phyloP scores from a whole-genome alignment of 2,797 vertebrate genomes.

The Siniperca undulata region DNA sequence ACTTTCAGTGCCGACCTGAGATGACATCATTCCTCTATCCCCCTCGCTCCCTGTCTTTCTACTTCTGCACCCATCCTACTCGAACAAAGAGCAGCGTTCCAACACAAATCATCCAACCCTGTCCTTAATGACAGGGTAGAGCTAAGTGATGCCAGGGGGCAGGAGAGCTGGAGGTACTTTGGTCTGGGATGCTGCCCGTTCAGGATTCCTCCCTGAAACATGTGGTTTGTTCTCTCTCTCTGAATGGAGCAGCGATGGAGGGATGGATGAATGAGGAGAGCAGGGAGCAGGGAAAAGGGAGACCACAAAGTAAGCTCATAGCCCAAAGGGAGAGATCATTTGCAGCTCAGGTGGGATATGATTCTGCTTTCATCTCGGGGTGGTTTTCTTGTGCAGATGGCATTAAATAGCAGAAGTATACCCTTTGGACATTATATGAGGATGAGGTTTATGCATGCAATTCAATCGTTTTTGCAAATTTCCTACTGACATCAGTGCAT shows the following conservation, averaged over 20 bases:
- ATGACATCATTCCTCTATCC: slow-evolving; percentile 82
- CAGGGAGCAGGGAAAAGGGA: slow-evolving; percentile 57
- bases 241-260: slow-evolving; percentile 65
- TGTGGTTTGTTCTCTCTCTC: slow-evolving; percentile 78
- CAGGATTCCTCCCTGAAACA: slow-evolving; percentile 82
- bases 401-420: slow-evolving; percentile 61
- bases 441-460: slow-evolving; percentile 72
- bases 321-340: slow-evolving; percentile 74
- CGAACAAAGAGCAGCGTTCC: slow-evolving; percentile 73
- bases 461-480: slow-evolving; percentile 75
- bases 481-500: slow-evolving; percentile 79
- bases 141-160: slow-evolving; percentile 79
- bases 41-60: slow-evolving; percentile 21
- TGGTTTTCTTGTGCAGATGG: slow-evolving; percentile 62
- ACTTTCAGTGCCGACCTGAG: slow-evolving; percentile 77
- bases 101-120: slow-evolving; percentile 77
- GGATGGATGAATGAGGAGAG: slow-evolving; percentile 69
- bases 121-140: slow-evolving; percentile 82
- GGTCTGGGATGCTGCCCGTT: slow-evolving; percentile 80
- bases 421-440: slow-evolving; percentile 71
- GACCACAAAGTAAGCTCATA: slow-evolving; percentile 76
- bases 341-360: slow-evolving; percentile 77
- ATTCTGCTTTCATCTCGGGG: slow-evolving; percentile 67
- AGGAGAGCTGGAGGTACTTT: slow-evolving; percentile 80
- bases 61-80: slow-evolving; percentile 47